phyloP scores from a whole-genome alignment of 2,113 vertebrate species.

The Xiphophorus hellerii region DNA sequence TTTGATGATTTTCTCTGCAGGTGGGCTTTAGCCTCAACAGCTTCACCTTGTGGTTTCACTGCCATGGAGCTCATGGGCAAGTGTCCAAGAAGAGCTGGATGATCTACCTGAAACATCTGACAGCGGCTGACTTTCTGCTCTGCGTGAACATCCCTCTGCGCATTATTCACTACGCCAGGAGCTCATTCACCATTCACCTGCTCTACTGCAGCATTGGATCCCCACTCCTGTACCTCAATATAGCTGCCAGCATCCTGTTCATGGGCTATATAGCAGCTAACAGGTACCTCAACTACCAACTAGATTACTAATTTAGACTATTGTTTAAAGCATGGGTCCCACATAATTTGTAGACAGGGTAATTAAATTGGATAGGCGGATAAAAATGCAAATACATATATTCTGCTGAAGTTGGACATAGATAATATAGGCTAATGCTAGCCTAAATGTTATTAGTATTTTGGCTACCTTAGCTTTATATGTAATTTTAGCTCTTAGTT shows the following conservation, averaged over 20 bases:
- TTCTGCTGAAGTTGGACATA: too few relatives aligned
- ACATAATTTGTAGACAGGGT: too few relatives aligned
- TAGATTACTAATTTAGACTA: too few relatives aligned
- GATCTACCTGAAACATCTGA: slow-evolving; percentile 79
- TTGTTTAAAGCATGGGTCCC: too few relatives aligned
- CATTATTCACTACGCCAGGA: slow-evolving; percentile 51
- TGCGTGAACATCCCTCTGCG: slow-evolving; percentile 69
- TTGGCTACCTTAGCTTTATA: too few relatives aligned
- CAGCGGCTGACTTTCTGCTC: slow-evolving; percentile 72
- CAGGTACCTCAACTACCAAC: too few relatives aligned
- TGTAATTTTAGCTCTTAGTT: too few relatives aligned
- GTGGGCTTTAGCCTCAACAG: slow-evolving; percentile 70
- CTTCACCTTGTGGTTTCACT: slow-evolving; percentile 73
- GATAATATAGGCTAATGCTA: too few relatives aligned
- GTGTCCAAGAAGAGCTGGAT: slow-evolving; percentile 57
- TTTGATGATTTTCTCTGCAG: slow-evolving; percentile 22
- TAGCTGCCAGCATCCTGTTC: slow-evolving; percentile 81
- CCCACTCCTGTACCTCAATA: slow-evolving; percentile 74
- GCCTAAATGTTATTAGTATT: too few relatives aligned
- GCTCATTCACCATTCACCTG: slow-evolving; percentile 1
- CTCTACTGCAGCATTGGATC: slow-evolving; percentile 73
- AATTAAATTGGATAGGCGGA: too few relatives aligned
- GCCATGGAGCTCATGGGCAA: slow-evolving; percentile 33
- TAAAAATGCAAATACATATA: too few relatives aligned
- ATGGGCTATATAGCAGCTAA: slow-evolving; percentile 75